Conservation (phyloP, 2,797 vertebrate species). For the Morelia viridis region DNA sequence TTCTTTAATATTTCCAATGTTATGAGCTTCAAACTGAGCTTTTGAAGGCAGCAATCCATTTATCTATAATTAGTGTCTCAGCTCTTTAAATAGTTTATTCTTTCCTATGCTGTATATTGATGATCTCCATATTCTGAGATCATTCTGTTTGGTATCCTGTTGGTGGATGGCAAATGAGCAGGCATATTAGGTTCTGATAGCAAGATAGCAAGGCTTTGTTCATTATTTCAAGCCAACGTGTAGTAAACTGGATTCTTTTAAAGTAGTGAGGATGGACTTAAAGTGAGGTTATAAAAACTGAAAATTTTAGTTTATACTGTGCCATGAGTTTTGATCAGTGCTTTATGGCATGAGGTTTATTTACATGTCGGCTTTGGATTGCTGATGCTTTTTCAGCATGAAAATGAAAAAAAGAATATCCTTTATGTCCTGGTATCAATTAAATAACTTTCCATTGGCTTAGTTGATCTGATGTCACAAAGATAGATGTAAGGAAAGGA, state of each 20-base stretch:
- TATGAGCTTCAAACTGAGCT: background rate
- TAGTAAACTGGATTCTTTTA: conserved; percentile 21
- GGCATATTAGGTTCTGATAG: conserved; percentile 35
- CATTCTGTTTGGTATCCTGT: conserved; percentile 27
- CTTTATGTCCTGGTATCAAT: background rate
- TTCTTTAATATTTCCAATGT: too few species aligned
- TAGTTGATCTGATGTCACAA: background rate
- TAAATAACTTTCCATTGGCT: background rate
- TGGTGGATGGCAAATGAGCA: conserved; percentile 40
- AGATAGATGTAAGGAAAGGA: background rate
- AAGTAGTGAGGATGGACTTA: conserved; percentile 1
- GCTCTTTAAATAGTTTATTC: conserved; percentile 40
- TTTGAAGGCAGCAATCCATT: conserved; percentile 27
- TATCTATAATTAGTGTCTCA: conserved; percentile 38
- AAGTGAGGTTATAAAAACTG: conserved; percentile 20
- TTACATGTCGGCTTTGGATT: background rate
- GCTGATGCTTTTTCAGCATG: conserved; percentile 6
- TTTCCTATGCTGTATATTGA: conserved; percentile 47
- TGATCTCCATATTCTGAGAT: conserved; percentile 38
- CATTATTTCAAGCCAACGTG: background rate
- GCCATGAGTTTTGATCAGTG: background rate
- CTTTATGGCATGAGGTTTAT: background rate
- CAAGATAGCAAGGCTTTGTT: conserved; percentile 5
- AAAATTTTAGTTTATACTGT: conserved; percentile 12
- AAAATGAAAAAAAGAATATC: background rate